phyloP scores from a whole-genome alignment of 2,888 invertebrate genomes.

The Ctenicera cuprea region DNA sequence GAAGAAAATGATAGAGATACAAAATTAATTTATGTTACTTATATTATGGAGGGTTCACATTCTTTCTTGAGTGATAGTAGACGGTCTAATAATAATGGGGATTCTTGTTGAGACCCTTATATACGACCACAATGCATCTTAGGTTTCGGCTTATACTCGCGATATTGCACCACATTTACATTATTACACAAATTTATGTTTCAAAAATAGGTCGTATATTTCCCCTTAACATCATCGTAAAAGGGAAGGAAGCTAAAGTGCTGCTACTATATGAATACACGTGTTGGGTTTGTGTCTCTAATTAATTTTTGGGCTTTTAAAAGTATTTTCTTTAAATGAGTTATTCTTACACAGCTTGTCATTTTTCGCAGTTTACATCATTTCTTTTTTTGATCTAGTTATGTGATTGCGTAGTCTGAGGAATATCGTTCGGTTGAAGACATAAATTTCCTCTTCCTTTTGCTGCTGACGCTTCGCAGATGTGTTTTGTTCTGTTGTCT shows the following conservation, averaged over 20 bases:
- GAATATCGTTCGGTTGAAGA: neutral
- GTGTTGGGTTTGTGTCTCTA: constrained; percentile 22
- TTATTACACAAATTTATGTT: constrained; percentile 50
- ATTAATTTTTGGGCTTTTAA: constrained; percentile 34
- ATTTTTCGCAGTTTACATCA: no score
- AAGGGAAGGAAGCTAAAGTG: constrained; percentile 1
- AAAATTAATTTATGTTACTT: constrained; percentile 49
- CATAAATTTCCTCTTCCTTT: constrained; percentile 27
- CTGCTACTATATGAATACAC: constrained; percentile 25
- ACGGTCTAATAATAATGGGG: constrained; percentile 47
- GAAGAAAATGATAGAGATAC: no score
- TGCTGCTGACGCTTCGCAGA: constrained; percentile 1
- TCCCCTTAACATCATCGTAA: constrained; percentile 3
- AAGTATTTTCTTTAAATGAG: no score
- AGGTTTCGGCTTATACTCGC: constrained; percentile 45
- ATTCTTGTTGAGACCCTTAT: constrained; percentile 49
- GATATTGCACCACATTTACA: constrained; percentile 51
- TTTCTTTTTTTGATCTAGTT: constrained; percentile 1
- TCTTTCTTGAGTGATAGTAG: constrained; percentile 46
- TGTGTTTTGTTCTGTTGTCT: constrained; percentile 23
- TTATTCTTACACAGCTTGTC: no score
- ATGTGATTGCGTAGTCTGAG: constrained; percentile 1
- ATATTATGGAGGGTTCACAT: constrained; percentile 49
- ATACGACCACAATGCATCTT: constrained; percentile 52
- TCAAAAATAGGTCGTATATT: constrained; percentile 47